phyloP scores from a whole-genome alignment of 2,888 invertebrate species.

The Agrotis exclamationis region DNA sequence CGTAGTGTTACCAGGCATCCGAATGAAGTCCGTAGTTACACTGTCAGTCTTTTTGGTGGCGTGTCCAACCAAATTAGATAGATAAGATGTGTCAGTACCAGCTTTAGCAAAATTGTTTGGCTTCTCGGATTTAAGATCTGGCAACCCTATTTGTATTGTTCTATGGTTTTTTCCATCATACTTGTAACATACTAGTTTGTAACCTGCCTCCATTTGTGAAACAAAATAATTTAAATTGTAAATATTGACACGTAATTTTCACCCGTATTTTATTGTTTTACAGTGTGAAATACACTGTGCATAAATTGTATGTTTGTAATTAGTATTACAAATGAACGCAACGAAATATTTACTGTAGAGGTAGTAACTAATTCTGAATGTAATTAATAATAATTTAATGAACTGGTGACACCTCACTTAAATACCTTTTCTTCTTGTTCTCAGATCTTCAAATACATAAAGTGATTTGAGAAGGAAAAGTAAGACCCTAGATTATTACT shows the following conservation, averaged over 20 bases:
- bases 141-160: too few species aligned
- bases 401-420: not conserved
- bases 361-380: slow-evolving; percentile 37
- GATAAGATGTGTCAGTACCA: too few species aligned
- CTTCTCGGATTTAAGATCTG: too few species aligned
- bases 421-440: not conserved
- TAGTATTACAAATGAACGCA: slow-evolving; percentile 22
- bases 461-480: not conserved
- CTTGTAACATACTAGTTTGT: not conserved
- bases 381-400: slow-evolving; percentile 14
- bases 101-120: too few species aligned
- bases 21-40: too few species aligned
- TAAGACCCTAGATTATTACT: not conserved
- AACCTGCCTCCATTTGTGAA: slow-evolving; percentile 20
- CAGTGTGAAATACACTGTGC: slow-evolving; percentile 33
- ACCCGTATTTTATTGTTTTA: slow-evolving; percentile 47
- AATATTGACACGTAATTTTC: slow-evolving; percentile 46
- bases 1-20: too few species aligned
- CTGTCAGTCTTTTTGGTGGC: too few species aligned
- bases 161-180: not conserved
- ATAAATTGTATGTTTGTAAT: slow-evolving; percentile 32
- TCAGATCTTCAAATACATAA: not conserved
- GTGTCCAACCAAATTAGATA: too few species aligned
- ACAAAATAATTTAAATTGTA: slow-evolving; percentile 56
- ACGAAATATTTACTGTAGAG: slow-evolving; percentile 57